Evolutionary conservation across 2,113 vertebrate species (phyloP).

Genomic region (Canis aureus): DNA sequence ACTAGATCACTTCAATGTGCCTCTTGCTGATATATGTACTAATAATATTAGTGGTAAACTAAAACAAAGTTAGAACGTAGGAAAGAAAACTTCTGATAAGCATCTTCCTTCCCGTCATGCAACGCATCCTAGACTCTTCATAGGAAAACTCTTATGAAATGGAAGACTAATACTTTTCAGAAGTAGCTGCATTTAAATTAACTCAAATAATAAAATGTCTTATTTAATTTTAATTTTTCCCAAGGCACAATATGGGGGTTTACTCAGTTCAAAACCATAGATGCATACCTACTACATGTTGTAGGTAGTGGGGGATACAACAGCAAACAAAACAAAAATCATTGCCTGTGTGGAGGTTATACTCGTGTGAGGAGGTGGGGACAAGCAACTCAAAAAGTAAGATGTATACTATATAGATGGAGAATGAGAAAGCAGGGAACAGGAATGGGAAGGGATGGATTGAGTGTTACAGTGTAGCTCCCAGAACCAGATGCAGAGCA

Average conservation of each 20-base stretch:
- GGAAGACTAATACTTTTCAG: conserved; percentile 17
- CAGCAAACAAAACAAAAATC: neutral
- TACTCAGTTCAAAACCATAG: neutral
- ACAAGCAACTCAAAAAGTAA: neutral
- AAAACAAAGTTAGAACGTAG: neutral
- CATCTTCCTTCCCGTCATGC: neutral
- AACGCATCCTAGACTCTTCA: neutral
- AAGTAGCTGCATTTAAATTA: neutral
- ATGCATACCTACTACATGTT: neutral
- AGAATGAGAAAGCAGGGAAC: neutral
- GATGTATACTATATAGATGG: too few species aligned
- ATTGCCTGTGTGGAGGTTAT: neutral
- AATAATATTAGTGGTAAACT: neutral
- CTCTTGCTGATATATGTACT: neutral
- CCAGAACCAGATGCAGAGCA: neutral
- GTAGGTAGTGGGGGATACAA: neutral
- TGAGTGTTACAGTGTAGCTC: neutral
- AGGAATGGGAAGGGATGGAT: neutral
- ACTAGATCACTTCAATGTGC: neutral
- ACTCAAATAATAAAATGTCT: neutral
- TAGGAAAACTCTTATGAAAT: neutral
- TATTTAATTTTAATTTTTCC: neutral
- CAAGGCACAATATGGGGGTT: neutral
- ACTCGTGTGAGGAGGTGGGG: neutral
- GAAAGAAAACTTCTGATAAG: neutral